These are phyloP conservation scores for Pipistrellus nathusii DNA, from an alignment of 2,797 vertebrate genomes.

Conservation along the genomic window DNA sequence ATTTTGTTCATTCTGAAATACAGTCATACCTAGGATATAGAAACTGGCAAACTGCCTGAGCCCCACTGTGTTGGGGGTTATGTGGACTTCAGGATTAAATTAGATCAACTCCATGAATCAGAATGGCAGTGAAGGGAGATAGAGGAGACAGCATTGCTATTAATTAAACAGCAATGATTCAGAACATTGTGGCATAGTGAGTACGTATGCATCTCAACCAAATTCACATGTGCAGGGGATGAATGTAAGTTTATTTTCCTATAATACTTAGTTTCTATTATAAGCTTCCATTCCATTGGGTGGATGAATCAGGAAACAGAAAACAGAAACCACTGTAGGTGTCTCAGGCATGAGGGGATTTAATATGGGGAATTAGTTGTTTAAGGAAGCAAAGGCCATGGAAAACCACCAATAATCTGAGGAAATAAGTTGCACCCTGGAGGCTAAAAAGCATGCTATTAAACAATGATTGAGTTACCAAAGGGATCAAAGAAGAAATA, in stretches of 20 bases:
- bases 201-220: not conserved
- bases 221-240: not conserved
- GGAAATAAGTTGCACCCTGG: not conserved
- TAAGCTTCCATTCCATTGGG: conserved; percentile 23
- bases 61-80: not conserved
- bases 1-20: conserved; percentile 22
- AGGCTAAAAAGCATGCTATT: too few relatives aligned
- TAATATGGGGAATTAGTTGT: not conserved
- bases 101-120: not conserved
- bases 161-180: not conserved
- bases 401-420: not conserved
- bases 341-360: not conserved
- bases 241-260: not conserved
- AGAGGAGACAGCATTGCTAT: not conserved
- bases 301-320: not conserved
- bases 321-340: conserved; percentile 12
- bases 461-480: too few relatives aligned
- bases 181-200: not conserved
- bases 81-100: not conserved
- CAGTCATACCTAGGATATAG: not conserved
- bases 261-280: not conserved
- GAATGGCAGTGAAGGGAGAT: not conserved
- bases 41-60: not conserved
- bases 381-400: not conserved
- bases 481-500: too few relatives aligned